Evolutionary conservation across 2,113 vertebrate species (phyloP).

Genomic region (Craseonycteris thonglongyai): DNA sequence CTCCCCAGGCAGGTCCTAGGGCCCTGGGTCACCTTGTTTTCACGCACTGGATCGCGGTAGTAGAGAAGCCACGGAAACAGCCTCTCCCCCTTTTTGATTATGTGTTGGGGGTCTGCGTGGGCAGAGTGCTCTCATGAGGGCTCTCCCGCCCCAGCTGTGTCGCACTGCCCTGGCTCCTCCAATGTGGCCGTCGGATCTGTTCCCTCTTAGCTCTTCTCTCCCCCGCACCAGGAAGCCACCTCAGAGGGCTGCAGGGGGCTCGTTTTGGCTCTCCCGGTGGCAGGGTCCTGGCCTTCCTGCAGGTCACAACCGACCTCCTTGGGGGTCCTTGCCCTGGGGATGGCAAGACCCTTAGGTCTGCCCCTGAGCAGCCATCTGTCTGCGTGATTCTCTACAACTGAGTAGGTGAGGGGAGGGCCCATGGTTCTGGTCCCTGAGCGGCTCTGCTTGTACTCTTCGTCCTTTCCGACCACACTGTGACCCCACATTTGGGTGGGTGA

Average conservation of each 20-base stretch:
- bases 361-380: neutral
- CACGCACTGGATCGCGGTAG: neutral
- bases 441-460: neutral
- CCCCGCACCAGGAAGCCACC: neutral
- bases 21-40: constrained; percentile 5
- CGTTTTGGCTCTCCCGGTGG: neutral
- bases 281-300: neutral
- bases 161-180: neutral
- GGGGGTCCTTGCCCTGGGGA: neutral
- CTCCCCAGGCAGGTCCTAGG: neutral
- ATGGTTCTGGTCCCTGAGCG: neutral
- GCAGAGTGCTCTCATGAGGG: neutral
- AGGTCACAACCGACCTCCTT: neutral
- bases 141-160: neutral
- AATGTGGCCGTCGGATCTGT: neutral
- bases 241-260: neutral
- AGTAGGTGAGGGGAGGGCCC: neutral
- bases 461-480: neutral
- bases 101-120: neutral
- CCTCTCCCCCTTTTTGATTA: neutral
- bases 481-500: neutral
- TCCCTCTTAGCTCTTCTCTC: neutral
- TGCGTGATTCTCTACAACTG: neutral
- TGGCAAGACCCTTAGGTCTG: neutral
- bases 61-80: neutral